Evolutionary conservation across 2,888 invertebrate species (phyloP), one percentile per base, ranked within the genome.

Genomic region (Phrixothrix hirtus): DNA sequence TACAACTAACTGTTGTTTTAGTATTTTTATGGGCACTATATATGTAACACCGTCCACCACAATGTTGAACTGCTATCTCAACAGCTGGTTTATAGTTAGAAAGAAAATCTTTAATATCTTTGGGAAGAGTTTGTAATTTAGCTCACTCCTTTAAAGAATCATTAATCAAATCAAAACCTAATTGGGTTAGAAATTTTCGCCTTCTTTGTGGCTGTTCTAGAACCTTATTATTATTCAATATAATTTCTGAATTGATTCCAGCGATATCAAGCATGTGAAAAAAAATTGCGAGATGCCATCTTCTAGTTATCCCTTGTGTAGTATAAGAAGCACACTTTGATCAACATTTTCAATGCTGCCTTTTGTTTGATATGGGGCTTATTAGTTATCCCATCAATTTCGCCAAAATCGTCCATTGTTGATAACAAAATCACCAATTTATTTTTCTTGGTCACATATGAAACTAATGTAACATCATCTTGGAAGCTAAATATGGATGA

Each of bases 261-360:
- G 13, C 13, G 9, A 38, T 38, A 38, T 38, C 26, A 1, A 38
- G 25, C 3, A 27, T 26, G 1, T 27, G 38, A 29, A 37, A 13
- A 38, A 38, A 26, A 38, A n/a, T 26, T 5, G 38, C 38, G 7
- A 38, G 38, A 13, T 5, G 38, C 38, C 38, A 38, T 38, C 38
- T 38, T 29, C 38, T 26, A 2, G 38, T 26, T 12, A 21, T 38
- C 16, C 38, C 13, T 27, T 26, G 27, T 2, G 26, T 38, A 3
- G 27, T 38, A n/a, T n/a, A n/a, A n/a, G n/a, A n/a, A n/a, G n/a
- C n/a, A n/a, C n/a, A n/a, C n/a, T n/a, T n/a, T n/a, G n/a, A n/a
- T n/a, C n/a, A n/a, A n/a, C n/a, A n/a, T n/a, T n/a, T n/a, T n/a
- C n/a, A n/a, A n/a, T n/a, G n/a, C n/a, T n/a, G n/a, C n/a, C n/a